Evolutionary conservation across 2,797 vertebrate species (phyloP).

Genomic region (Varecia variegata): DNA sequence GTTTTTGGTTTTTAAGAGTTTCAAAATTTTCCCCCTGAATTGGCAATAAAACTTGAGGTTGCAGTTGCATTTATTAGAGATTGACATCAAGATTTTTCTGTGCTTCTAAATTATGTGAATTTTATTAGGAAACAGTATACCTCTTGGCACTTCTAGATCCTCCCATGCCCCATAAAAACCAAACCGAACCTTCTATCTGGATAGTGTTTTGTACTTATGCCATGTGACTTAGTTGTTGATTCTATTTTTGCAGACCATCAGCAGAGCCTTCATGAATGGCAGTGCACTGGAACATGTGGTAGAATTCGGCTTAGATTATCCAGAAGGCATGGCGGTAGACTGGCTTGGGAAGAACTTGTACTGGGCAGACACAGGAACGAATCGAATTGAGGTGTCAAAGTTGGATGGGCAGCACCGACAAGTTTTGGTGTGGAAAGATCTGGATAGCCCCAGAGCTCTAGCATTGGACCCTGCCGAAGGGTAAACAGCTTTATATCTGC

Average conservation of each 20-base stretch:
- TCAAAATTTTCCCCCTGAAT: conserved; percentile 57
- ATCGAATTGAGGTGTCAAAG: conserved; percentile 97
- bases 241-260: conserved; percentile 91
- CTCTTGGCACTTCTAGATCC: not conserved
- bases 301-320: conserved; percentile 97
- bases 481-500: conserved; percentile 83
- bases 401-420: conserved; percentile 97
- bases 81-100: conserved; percentile 63
- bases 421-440: conserved; percentile 97
- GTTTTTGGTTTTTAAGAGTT: conserved; percentile 41
- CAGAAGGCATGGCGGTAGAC: conserved; percentile 98
- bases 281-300: conserved; percentile 96
- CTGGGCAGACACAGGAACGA: conserved; percentile 98
- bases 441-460: conserved; percentile 95
- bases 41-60: conserved; percentile 66
- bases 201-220: conserved; percentile 50
- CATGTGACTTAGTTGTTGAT: conserved; percentile 58
- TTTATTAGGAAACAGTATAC: conserved; percentile 22
- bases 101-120: not conserved
- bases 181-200: conserved; percentile 40
- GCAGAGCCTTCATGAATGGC: conserved; percentile 98
- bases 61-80: conserved; percentile 74
- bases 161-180: not conserved
- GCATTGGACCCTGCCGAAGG: conserved; percentile 96
- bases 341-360: conserved; percentile 99